phyloP scores from a whole-genome alignment of 2,888 invertebrate genomes.

The Oligia fasciuncula region DNA sequence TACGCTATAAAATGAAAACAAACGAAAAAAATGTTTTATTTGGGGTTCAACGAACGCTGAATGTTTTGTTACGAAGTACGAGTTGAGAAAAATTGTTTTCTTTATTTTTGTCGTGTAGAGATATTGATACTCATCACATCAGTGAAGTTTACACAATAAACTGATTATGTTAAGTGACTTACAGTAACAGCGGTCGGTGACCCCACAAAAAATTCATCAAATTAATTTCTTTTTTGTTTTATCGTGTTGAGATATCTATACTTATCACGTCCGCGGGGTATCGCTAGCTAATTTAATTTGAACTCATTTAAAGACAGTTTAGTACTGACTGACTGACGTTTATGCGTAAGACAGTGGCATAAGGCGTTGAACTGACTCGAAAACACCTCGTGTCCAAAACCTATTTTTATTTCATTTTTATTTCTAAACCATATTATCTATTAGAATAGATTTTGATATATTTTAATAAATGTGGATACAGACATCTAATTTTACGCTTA shows the following conservation, averaged over 20 bases:
- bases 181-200: background rate
- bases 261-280: background rate
- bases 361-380: background rate
- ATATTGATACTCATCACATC: background rate
- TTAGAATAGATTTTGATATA: conserved; percentile 22
- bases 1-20: too few relatives aligned
- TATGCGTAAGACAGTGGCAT: background rate
- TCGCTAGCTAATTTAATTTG: background rate
- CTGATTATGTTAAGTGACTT: background rate
- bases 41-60: background rate
- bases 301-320: background rate
- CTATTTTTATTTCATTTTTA: background rate
- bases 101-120: too few relatives aligned
- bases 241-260: background rate
- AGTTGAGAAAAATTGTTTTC: too few relatives aligned
- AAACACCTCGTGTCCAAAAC: background rate
- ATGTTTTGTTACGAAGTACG: background rate
- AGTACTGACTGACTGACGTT: background rate
- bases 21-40: background rate
- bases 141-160: background rate
- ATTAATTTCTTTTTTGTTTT: background rate
- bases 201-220: background rate
- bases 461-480: conserved; percentile 4
- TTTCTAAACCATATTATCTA: conserved; percentile 5
- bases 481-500: conserved; percentile 8